Percentiles rank a stretch among this genome's conserved stretches.
Conservation (phyloP, 2,113 vertebrate species). For the Pycnonotus jocosus region DNA sequence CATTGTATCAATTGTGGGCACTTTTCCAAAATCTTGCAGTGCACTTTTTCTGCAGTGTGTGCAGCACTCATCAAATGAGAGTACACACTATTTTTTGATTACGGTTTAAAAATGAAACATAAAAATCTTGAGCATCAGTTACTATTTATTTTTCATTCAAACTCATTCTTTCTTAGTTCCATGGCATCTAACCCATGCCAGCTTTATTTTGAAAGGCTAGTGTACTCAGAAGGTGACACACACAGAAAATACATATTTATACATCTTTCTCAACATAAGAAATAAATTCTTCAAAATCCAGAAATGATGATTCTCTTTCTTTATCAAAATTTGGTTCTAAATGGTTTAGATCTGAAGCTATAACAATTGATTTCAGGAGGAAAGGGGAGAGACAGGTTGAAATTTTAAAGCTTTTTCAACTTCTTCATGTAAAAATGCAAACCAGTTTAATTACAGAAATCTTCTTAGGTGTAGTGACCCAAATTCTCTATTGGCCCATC, state of each 20-base stretch:
- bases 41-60: slow-evolving; percentile 26
- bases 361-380: not conserved
- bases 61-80: not conserved
- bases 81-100: not conserved
- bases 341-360: not conserved
- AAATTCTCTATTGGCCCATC: not conserved
- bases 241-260: not conserved
- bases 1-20: not conserved
- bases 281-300: not conserved
- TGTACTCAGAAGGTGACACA: not conserved
- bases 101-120: not conserved
- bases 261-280: not conserved
- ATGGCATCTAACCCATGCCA: not conserved
- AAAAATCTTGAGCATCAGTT: not conserved
- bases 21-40: slow-evolving; percentile 22
- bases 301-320: not conserved
- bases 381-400: not conserved
- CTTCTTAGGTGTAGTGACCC: not conserved
- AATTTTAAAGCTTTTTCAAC: not conserved
- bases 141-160: not conserved
- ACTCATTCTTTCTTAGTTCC: not conserved
- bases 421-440: not conserved
- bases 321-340: not conserved
- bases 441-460: not conserved
- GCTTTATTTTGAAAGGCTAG: not conserved